Conservation (phyloP, 2,888 invertebrate genomes). For the Napeogenes inachia region DNA sequence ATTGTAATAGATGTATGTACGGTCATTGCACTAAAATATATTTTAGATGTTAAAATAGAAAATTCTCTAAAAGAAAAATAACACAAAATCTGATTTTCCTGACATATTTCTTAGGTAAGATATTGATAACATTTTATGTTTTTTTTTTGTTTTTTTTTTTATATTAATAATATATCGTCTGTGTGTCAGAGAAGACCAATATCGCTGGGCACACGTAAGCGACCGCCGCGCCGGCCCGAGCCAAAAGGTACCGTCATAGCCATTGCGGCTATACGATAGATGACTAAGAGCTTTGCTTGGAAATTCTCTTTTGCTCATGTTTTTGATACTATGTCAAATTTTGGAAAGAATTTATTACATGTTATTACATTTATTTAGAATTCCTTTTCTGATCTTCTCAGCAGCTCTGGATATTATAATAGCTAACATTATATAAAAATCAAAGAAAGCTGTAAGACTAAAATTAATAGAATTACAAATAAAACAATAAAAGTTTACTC, state of each 20-base stretch:
- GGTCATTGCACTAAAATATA: no score
- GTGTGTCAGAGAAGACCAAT: slow-evolving; percentile 43
- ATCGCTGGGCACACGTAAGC: slow-evolving; percentile 41
- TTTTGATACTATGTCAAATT: slow-evolving; percentile 26
- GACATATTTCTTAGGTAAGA: no score
- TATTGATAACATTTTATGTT: neutral
- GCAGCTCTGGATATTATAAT: no score
- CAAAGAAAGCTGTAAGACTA: no score
- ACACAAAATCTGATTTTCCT: no score
- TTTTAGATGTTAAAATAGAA: no score
- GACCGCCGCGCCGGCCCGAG: slow-evolving; percentile 30
- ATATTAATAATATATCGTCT: slow-evolving; percentile 22
- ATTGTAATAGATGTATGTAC: no score
- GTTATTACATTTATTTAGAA: slow-evolving; percentile 9
- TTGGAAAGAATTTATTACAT: neutral
- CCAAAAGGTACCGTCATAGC: slow-evolving; percentile 37
- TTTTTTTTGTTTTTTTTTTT: neutral
- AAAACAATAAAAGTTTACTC: no score
- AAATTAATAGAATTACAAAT: no score
- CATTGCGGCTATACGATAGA: slow-evolving; percentile 37
- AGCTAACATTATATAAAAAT: no score
- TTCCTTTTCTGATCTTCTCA: neutral
- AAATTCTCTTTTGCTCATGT: slow-evolving; percentile 41
- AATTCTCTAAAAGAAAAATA: no score
- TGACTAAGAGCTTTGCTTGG: slow-evolving; percentile 40